Evolutionary conservation across 2,797 vertebrate genomes (phyloP).

Genomic region (Zalophus californianus): DNA sequence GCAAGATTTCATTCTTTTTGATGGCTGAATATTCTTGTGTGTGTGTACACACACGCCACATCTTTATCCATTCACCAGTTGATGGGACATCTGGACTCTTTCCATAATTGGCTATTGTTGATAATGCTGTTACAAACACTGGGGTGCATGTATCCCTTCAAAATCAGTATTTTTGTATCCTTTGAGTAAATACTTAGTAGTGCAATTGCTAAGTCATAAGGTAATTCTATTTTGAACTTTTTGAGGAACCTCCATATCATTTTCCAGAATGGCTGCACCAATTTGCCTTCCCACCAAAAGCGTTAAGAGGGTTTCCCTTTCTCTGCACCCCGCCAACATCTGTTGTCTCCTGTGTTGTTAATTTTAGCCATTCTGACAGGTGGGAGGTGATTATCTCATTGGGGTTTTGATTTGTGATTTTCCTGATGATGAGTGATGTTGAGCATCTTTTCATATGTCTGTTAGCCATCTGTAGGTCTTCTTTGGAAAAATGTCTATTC

Average conservation of each 20-base stretch:
- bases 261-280: not conserved
- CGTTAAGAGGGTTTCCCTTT: not conserved
- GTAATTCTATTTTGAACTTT: not conserved
- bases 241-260: not conserved
- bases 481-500: not conserved
- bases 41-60: too few species aligned
- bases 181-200: not conserved
- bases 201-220: not conserved
- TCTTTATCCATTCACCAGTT: not conserved
- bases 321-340: not conserved
- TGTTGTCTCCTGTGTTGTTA: not conserved
- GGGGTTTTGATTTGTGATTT: not conserved
- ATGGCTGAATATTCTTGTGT: not conserved
- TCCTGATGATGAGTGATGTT: not conserved
- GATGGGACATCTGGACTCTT: not conserved
- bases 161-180: not conserved
- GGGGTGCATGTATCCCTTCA: not conserved
- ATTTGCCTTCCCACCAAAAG: not conserved
- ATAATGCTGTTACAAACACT: not conserved
- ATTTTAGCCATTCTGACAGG: not conserved
- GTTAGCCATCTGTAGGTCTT: not conserved
- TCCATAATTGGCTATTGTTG: not conserved
- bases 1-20: not conserved
- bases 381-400: not conserved
- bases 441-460: not conserved